Evolutionary conservation across 2,797 vertebrate species (phyloP), one percentile per base, ranked within the genome.

Genomic region (Alcedo atthis): DNA sequence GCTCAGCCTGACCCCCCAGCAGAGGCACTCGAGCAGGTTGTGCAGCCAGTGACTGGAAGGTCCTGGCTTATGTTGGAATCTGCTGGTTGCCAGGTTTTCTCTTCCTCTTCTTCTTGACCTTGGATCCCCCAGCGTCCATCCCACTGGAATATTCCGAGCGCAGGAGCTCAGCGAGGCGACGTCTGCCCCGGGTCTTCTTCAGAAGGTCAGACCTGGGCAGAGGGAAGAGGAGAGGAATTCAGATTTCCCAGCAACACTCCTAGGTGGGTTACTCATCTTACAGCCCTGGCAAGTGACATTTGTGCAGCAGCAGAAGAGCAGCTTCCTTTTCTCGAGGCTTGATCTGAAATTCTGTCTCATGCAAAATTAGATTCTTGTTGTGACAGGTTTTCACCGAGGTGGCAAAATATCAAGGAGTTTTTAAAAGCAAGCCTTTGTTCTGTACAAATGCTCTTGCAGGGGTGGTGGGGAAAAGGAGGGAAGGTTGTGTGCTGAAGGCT

Each of bases 141-240:
- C 99, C 99, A 7, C 98, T 99, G 62, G 98, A 97, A 89, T 98
- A 99, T 77, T 99, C 99, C 0, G 98, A 98, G 54, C 88, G 86
- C 46, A 99, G 43, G 79, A 98, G 79, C 24, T 94, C 95, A 5
- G 97, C 96, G 8, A 98, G 97, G 46, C 54, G 92, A 42, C 32
- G 96, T 54, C 95, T 97, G 42, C 85, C 33, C 3, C 42, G 96
- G 55, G 87, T 88, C 94, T 94, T 98, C 96, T 46, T 96, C 18
- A 64, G 95, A 81, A 92, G 96, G 45, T 97, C 96, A 74, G 94
- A 69, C 95, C 98, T 98, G 96, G 59, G 68, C 85, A 88, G 90
- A 90, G 91, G 73, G 91, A 90, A 92, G 32, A 87, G 68, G 64
- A 96, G 57, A 89, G 86, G 69, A 64, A 81, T 90, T 87, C 49